Percentiles rank a stretch among this genome's conserved stretches.
Conservation (phyloP, 2,113 vertebrate species). For the Elephantulus edwardii region DNA sequence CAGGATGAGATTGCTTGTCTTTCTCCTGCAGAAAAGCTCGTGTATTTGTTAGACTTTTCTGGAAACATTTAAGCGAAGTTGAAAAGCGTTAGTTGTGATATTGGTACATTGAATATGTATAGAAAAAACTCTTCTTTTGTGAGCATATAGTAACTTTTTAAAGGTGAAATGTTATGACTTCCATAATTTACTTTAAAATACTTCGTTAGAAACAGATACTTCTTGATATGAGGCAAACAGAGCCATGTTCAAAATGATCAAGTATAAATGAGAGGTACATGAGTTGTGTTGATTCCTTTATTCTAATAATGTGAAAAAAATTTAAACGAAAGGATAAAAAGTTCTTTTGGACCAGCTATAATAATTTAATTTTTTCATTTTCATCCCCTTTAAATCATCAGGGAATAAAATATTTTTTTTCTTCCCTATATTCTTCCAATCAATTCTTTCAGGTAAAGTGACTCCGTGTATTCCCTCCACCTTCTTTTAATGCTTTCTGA, state of each 20-base stretch:
- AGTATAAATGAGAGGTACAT: neutral
- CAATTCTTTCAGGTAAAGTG: too few species aligned
- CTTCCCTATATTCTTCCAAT: neutral
- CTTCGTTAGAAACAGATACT: neutral
- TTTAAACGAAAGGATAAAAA: slow-evolving; percentile 42
- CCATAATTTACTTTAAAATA: slow-evolving; percentile 16
- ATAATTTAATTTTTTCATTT: slow-evolving; percentile 51
- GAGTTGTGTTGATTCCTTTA: neutral
- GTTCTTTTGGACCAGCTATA: neutral
- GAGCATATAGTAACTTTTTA: neutral
- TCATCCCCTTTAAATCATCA: slow-evolving; percentile 11
- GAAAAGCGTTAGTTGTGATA: slow-evolving; percentile 16
- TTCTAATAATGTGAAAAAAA: slow-evolving; percentile 18
- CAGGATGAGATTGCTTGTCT: too few species aligned
- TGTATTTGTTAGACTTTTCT: too few species aligned
- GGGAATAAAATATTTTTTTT: slow-evolving; percentile 13
- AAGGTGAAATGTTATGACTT: neutral
- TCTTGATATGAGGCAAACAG: neutral
- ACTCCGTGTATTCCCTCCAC: too few species aligned
- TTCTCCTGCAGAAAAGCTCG: too few species aligned
- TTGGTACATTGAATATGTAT: neutral
- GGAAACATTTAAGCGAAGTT: too few species aligned
- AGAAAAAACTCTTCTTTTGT: slow-evolving; percentile 16
- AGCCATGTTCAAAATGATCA: neutral
- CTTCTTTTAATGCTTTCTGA: too few species aligned